These are phyloP conservation scores for Formica aserva DNA, from an alignment of 2,888 invertebrate species.

Conservation along the genomic window DNA sequence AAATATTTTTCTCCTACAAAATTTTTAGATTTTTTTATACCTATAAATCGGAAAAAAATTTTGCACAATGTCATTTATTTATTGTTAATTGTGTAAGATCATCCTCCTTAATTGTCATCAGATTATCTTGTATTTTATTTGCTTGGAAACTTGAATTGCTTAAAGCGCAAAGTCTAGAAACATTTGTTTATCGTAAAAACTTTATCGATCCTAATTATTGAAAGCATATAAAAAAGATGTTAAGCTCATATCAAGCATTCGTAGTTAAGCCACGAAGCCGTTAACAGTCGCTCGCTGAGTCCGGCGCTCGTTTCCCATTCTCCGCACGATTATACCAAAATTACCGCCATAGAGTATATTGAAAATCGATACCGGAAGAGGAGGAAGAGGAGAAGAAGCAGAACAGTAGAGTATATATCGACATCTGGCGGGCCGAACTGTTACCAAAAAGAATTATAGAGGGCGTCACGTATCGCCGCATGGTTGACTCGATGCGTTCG, in stretches of 20 bases:
- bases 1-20: not conserved
- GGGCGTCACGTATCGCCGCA: not conserved
- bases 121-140: not conserved
- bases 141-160: not conserved
- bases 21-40: not conserved
- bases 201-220: slow-evolving; percentile 6
- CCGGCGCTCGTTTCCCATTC: not conserved
- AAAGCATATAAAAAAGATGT: not conserved
- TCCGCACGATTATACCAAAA: slow-evolving; percentile 22
- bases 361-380: slow-evolving; percentile 38
- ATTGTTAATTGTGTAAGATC: not conserved
- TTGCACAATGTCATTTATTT: not conserved
- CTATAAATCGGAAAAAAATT: not conserved
- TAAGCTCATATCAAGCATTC: not conserved
- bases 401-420: slow-evolving; percentile 39
- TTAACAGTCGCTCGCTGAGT: not conserved
- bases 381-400: not conserved
- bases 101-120: not conserved
- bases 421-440: not conserved
- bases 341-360: slow-evolving; percentile 2
- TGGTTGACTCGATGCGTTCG: not conserved
- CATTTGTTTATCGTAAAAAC: not conserved
- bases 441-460: not conserved
- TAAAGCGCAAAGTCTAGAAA: not conserved
- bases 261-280: slow-evolving; percentile 10